Evolutionary conservation across 2,797 vertebrate species (phyloP), one percentile per base, ranked within the genome.

Genomic region (Salmo trutta): DNA sequence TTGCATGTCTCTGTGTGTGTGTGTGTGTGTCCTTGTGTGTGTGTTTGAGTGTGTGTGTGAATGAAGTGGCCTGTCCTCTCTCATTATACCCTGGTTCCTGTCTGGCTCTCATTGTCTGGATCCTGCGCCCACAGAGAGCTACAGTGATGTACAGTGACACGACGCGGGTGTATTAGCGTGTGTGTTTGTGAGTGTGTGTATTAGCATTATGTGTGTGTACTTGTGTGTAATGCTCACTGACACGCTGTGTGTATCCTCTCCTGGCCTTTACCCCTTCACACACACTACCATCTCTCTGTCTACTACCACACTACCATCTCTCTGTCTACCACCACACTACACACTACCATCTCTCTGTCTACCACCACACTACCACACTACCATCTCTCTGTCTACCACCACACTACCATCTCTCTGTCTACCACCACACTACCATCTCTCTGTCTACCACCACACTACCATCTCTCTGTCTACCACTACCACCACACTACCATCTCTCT

Each of bases 31-130:
- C 56, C 69, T 75, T 77, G 77, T 82, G 77, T 80, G 87, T 77
- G 85, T 79, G 69, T 82, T 83, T 65, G 77, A 12, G 24, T 53
- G 64, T 27, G 64, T 19, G 74, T 67, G 64, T 53, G 81, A 76
- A 84, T 24, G 79, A 89, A 88, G 93, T 93, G 89, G 92, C 89
- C 91, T 93, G 92, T 95, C 94, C 94, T 92, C 92, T 91, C 95
- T 97, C 95, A 96, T 98, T 97, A 96, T 93, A 93, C 94, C 88
- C 92, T 93, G 89, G 90, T 92, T 92, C 92, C 93, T 93, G 92
- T 83, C 91, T 93, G 92, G 93, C 95, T 95, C 94, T 95, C 94
- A 93, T 92, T 89, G 88, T 90, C 76, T 85, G 91, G 90, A 94
- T 90, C 88, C 94, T 31, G 83, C 87, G 88, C 91, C 93, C 90